phyloP scores from a whole-genome alignment of 1,140 invertebrate species.

The Drosophila baimaii region DNA sequence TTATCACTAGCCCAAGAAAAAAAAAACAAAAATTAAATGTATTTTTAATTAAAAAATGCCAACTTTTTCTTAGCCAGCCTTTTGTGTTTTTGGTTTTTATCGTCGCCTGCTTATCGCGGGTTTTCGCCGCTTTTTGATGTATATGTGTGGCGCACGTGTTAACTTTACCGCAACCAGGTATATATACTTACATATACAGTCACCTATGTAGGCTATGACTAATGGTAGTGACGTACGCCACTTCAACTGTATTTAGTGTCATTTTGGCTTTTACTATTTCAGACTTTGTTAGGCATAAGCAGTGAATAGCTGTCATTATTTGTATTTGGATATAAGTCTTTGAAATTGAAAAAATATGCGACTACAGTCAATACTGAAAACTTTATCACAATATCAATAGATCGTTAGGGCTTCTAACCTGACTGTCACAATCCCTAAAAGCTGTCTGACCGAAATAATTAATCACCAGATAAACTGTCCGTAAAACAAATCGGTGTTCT shows the following conservation, averaged over 20 bases:
- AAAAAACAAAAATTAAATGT: conserved; percentile 27
- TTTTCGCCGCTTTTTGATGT: no score
- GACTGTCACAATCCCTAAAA: no score
- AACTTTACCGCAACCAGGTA: conserved; percentile 15
- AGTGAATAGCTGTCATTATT: no score
- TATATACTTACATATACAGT: conserved; percentile 1
- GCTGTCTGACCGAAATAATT: no score
- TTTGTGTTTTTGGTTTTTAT: conserved; percentile 42
- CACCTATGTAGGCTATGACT: conserved; percentile 59
- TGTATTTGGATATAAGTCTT: background rate
- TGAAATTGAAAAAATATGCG: background rate
- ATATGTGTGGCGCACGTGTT: conserved; percentile 49
- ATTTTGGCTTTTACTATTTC: conserved; percentile 25
- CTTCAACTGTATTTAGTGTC: conserved; percentile 48
- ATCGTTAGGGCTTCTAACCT: no score
- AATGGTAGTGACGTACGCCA: conserved; percentile 63
- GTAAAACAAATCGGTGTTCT: no score
- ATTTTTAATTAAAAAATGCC: conserved; percentile 55
- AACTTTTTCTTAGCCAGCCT: conserved; percentile 39
- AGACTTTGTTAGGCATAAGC: background rate
- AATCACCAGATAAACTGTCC: no score
- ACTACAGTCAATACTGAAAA: no score
- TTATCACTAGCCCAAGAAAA: conserved; percentile 31
- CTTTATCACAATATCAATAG: no score
- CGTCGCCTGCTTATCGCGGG: conserved; percentile 37